These are phyloP conservation scores for Microcebus ravelobensis DNA, from an alignment of 2,113 vertebrate species.

Conservation along the genomic window DNA sequence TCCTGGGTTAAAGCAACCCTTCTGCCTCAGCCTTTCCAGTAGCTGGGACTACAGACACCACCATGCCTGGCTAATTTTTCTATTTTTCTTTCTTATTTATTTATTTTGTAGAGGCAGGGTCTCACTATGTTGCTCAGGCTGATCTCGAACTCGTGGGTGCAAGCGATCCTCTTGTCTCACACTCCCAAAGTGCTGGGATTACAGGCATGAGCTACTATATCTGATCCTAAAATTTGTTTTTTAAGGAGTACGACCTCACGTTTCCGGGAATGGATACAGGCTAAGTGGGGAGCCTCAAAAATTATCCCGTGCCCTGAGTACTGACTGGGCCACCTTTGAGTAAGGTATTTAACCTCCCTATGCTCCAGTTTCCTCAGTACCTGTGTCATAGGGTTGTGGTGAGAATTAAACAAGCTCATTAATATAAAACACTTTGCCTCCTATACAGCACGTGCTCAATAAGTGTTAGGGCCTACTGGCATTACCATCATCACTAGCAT, in stretches of 20 bases:
- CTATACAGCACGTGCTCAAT: neutral
- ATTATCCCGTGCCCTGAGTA: constrained; percentile 1
- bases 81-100: no score
- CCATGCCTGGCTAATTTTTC: no score
- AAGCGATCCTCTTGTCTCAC: no score
- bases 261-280: no score
- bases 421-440: constrained; percentile 47
- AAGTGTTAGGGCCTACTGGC: constrained; percentile 2
- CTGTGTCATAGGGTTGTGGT: neutral
- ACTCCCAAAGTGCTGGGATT: no score
- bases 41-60: neutral
- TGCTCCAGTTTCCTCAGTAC: neutral
- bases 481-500: neutral
- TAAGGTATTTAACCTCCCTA: neutral
- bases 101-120: no score
- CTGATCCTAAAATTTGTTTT: neutral
- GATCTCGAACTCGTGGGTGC: no score
- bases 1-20: neutral
- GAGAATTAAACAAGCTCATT: constrained; percentile 38
- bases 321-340: neutral
- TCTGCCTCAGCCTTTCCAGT: neutral
- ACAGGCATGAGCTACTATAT: no score
- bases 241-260: neutral
- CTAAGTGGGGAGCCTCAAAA: constrained; percentile 10
- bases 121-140: no score